Base-by-base conservation (phyloP, 2,888 invertebrate species). In the Pollenia amentaria region DNA sequence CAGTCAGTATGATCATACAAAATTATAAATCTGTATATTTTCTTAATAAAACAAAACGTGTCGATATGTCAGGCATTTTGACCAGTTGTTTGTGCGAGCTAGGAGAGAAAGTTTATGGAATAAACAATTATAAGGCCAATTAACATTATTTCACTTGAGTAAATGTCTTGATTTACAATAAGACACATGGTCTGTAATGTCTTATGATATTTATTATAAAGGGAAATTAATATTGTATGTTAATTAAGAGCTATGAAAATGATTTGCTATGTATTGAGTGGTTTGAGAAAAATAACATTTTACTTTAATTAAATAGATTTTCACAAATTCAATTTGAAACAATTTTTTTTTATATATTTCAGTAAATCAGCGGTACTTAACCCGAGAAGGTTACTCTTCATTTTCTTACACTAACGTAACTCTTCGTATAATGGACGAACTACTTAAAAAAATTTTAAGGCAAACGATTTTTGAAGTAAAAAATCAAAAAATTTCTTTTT, bases 141-240 rank as follows among this genome's bases (percentile, higher is more conserved):
- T 82, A 75, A 69, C 75, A 82, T 69, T 51, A 69, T 82, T 69
- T 69, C 44, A 60, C 29, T 60, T 62, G 16, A 60, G 67, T 69
- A 67, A 75, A 75, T 57, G 38, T 60, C 51, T 75, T 75, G 65
- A 75, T 67, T 75, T 75, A 14, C 16, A 44, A n/a, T 0, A 11
- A 40, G 11, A 1, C 18, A 10, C 11, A 48, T 46, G 16, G 1
- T 1, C 14, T 62, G 21, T 70, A 42, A 53, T 69, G 12, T 11
- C 3, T 14, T 4, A 14, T 65, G 12, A 46, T 18, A 65, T 62
- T n/a, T 40, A 46, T 21, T 18, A 10, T 3, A 21, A 21, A 21
- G 16, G 2, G 9, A 65, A 65, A 29, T 21, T 18, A 21, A 65
- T 29, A 16, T 62, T 40, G 14, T 9, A n/a, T 38, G 38, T 3